phyloP scores from a whole-genome alignment of 1,140 invertebrate genomes.

The Lerema accius region DNA sequence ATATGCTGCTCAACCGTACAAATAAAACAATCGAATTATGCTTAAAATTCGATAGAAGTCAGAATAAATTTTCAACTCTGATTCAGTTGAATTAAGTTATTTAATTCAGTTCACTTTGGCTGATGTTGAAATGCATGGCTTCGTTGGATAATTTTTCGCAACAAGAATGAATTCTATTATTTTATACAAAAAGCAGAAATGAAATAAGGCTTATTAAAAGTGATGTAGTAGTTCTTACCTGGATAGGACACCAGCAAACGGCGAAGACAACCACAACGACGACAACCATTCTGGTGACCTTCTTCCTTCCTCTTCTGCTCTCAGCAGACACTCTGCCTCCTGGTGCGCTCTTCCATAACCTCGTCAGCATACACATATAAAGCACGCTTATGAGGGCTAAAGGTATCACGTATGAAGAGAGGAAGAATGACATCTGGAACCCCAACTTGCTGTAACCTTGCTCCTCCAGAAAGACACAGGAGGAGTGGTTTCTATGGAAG shows the following conservation, averaged over 20 bases:
- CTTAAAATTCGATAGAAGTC: too few relatives aligned
- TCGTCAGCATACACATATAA: constrained; percentile 95
- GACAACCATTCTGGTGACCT: constrained; percentile 96
- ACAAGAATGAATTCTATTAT: too few relatives aligned
- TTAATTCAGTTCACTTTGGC: too few relatives aligned
- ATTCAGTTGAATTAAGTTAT: too few relatives aligned
- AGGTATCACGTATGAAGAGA: constrained; percentile 93
- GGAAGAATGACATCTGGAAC: constrained; percentile 92
- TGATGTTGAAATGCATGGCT: too few relatives aligned
- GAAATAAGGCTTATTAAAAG: too few relatives aligned
- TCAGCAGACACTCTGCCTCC: constrained; percentile 87
- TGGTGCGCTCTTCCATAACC: constrained; percentile 93
- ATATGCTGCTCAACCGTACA: too few relatives aligned
- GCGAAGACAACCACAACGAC: constrained; percentile 97
- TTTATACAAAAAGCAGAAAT: too few relatives aligned
- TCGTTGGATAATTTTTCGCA: too few relatives aligned
- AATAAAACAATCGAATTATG: too few relatives aligned
- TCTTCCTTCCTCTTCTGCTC: constrained; percentile 91
- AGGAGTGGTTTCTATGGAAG: constrained; percentile 84
- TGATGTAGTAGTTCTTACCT: constrained; percentile 86
- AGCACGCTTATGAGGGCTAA: constrained; percentile 93
- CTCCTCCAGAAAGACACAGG: constrained; percentile 86
- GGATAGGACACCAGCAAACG: constrained; percentile 97
- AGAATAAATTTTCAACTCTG: too few relatives aligned
- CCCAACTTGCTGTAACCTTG: constrained; percentile 87